These are phyloP conservation scores for Chromis chromis DNA, from an alignment of 2,797 vertebrate genomes.

Conservation along the genomic window DNA sequence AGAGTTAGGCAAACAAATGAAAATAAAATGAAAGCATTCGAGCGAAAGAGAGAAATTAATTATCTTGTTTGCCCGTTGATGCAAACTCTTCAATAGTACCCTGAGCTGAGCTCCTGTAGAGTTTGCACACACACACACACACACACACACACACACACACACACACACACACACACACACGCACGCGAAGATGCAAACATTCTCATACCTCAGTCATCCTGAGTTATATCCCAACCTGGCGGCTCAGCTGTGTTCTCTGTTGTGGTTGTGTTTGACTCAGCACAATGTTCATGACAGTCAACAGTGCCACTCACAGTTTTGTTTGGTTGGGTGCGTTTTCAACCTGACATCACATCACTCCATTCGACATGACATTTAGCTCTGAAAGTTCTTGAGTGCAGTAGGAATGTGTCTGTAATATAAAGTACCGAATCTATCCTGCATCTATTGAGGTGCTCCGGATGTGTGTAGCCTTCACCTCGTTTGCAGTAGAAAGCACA, in stretches of 20 bases:
- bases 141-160: constrained; percentile 18
- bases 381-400: neutral
- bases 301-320: constrained; percentile 35
- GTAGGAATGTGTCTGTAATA: constrained; percentile 1
- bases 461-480: neutral
- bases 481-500: neutral
- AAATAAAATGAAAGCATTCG: constrained; percentile 73
- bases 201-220: constrained; percentile 36
- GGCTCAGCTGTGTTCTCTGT: constrained; percentile 50
- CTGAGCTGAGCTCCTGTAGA: too few species aligned
- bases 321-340: constrained; percentile 21
- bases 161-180: constrained; percentile 23
- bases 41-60: constrained; percentile 73
- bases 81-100: constrained; percentile 48
- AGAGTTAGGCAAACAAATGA: constrained; percentile 67
- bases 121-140: constrained; percentile 12
- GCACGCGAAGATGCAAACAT: constrained; percentile 24
- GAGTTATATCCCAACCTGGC: constrained; percentile 45
- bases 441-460: accelerated
- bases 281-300: constrained; percentile 43
- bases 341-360: constrained; percentile 22
- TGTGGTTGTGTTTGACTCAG: constrained; percentile 56
- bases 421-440: neutral
- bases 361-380: constrained; percentile 13
- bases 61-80: constrained; percentile 67